Evolutionary conservation across 2,797 vertebrate species (phyloP).

Genomic region (Propithecus perrieri): DNA sequence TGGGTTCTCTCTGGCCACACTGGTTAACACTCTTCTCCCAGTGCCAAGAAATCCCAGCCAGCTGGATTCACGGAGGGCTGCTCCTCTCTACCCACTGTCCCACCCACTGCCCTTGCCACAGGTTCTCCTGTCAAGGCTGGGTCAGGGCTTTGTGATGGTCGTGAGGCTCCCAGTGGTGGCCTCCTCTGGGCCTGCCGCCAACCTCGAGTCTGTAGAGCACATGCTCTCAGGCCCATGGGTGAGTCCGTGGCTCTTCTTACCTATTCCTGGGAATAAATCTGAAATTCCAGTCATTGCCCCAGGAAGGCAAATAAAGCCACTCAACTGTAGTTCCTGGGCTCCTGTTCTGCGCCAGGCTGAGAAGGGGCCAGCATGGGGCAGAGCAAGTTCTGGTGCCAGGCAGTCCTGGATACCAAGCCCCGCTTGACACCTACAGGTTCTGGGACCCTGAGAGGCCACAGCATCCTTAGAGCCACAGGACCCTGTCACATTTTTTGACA

Average conservation of each 20-base stretch:
- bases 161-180: neutral
- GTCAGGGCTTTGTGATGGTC: neutral
- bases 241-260: neutral
- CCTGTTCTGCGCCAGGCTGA: neutral
- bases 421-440: neutral
- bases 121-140: neutral
- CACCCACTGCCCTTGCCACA: neutral
- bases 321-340: neutral
- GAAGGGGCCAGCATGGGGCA: neutral
- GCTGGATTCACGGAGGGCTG: neutral
- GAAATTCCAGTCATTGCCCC: neutral
- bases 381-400: neutral
- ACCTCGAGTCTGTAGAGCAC: neutral
- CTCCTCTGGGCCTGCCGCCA: neutral
- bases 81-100: neutral
- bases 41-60: neutral
- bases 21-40: neutral
- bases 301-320: conserved; percentile 56
- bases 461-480: neutral
- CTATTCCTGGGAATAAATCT: neutral
- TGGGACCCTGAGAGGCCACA: neutral
- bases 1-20: neutral
- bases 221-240: neutral
- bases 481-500: neutral
- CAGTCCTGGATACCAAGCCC: neutral